phyloP scores from a whole-genome alignment of 2,797 vertebrate genomes.

The Cetoscarus ocellatus region DNA sequence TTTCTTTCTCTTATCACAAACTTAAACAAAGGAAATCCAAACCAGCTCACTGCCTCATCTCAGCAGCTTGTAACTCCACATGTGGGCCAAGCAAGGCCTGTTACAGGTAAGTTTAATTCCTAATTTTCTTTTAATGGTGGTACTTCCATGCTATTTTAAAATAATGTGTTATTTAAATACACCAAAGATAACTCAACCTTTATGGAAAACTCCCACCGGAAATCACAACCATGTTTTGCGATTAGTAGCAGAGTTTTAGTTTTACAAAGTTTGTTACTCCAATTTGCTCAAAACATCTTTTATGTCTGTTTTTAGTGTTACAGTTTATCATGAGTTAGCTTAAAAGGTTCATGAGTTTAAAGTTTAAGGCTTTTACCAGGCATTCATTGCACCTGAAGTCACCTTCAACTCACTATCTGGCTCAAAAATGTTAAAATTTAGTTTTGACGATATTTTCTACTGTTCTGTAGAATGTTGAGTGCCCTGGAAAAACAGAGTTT shows the following conservation, averaged over 20 bases:
- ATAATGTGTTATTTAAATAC: not conserved
- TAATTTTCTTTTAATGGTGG: not conserved
- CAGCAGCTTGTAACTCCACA: not conserved
- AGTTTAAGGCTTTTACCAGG: too few relatives aligned
- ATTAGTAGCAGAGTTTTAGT: not conserved
- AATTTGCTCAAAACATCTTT: not conserved
- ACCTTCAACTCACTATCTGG: too few relatives aligned
- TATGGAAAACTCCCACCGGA: too few relatives aligned
- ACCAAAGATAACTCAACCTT: too few relatives aligned
- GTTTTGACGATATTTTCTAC: too few relatives aligned
- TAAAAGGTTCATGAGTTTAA: not conserved
- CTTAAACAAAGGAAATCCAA: not conserved
- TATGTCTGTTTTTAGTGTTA: too few relatives aligned
- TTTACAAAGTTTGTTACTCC: not conserved
- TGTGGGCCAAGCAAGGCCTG: not conserved
- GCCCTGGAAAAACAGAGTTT: too few relatives aligned
- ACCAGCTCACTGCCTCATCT: not conserved
- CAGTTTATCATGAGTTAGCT: too few relatives aligned
- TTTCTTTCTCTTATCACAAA: not conserved
- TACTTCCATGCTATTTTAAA: not conserved
- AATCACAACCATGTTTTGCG: not conserved
- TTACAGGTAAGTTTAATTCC: not conserved
- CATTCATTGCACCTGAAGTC: too few relatives aligned
- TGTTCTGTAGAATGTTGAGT: too few relatives aligned
- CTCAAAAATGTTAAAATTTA: too few relatives aligned